Evolutionary conservation across 2,888 invertebrate species (phyloP).

Genomic region (Panopea generosa): DNA sequence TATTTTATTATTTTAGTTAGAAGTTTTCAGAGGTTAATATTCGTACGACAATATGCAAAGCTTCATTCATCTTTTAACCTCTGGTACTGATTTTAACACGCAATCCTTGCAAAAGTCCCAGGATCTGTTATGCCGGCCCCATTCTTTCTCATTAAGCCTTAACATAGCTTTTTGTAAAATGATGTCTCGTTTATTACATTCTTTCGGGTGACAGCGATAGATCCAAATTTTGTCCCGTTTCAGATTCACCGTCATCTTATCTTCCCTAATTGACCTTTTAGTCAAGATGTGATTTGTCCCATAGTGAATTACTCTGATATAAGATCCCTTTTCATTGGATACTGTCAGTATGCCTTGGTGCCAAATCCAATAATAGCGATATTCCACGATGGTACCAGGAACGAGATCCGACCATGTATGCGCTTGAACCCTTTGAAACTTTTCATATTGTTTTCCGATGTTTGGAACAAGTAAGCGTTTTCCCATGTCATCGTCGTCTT

Average conservation of each 20-base stretch:
- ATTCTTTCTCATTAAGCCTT: slow-evolving; percentile 36
- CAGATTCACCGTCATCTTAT: background rate
- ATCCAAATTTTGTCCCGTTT: slow-evolving; percentile 7
- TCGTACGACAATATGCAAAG: too few relatives aligned
- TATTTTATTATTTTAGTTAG: too few relatives aligned
- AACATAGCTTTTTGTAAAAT: slow-evolving; percentile 23
- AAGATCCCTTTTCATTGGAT: background rate
- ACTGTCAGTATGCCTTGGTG: too few relatives aligned
- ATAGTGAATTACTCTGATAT: slow-evolving; percentile 30
- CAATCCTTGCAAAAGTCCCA: slow-evolving; percentile 40
- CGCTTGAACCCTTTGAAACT: slow-evolving; percentile 22
- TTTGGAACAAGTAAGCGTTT: slow-evolving; percentile 17
- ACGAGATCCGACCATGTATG: slow-evolving; percentile 26
- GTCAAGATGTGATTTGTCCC: slow-evolving; percentile 16
- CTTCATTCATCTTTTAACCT: too few relatives aligned
- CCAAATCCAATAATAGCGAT: slow-evolving; percentile 5
- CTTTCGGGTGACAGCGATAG: slow-evolving; percentile 21
- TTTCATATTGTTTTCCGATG: slow-evolving; percentile 6
- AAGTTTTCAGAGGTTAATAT: too few relatives aligned
- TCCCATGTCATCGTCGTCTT: background rate
- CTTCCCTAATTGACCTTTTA: slow-evolving; percentile 8
- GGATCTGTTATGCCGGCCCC: slow-evolving; percentile 30
- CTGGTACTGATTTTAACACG: too few relatives aligned
- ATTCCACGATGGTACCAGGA: slow-evolving; percentile 34
- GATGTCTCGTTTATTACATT: slow-evolving; percentile 12